Conservation (phyloP, 2,113 vertebrate genomes). For the Nothocercus julius region DNA sequence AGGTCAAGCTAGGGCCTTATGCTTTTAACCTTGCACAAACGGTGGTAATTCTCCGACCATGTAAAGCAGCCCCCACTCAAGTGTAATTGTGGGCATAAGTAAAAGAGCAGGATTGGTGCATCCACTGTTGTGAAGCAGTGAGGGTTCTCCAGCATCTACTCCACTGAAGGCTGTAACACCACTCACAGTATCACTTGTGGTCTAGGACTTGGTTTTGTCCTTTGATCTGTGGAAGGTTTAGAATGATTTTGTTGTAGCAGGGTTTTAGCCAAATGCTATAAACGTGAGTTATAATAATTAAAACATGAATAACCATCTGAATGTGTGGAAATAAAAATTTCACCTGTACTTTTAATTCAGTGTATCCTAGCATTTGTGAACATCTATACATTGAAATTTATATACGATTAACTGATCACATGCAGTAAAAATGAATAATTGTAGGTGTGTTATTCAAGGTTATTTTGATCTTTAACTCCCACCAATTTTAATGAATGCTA, state of each 20-base stretch:
- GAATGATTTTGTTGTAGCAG: background rate
- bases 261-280: background rate
- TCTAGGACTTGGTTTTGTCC: background rate
- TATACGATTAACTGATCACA: background rate
- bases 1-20: background rate
- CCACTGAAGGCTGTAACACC: accelerated
- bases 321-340: background rate
- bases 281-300: background rate
- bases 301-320: background rate
- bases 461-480: background rate
- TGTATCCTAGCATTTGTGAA: background rate
- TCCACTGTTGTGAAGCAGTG: accelerated
- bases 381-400: background rate
- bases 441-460: background rate
- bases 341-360: background rate
- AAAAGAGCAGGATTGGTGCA: background rate
- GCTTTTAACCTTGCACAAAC: background rate
- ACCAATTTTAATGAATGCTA: background rate
- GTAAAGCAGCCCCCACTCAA: background rate
- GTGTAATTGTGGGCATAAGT: background rate
- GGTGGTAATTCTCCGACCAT: background rate
- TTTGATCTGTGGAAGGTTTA: background rate
- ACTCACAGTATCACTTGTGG: accelerated
- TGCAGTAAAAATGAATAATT: background rate
- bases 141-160: background rate